These are phyloP conservation scores for Macquaria australasica DNA, from an alignment of 2,113 vertebrate genomes.

Conservation along the genomic window DNA sequence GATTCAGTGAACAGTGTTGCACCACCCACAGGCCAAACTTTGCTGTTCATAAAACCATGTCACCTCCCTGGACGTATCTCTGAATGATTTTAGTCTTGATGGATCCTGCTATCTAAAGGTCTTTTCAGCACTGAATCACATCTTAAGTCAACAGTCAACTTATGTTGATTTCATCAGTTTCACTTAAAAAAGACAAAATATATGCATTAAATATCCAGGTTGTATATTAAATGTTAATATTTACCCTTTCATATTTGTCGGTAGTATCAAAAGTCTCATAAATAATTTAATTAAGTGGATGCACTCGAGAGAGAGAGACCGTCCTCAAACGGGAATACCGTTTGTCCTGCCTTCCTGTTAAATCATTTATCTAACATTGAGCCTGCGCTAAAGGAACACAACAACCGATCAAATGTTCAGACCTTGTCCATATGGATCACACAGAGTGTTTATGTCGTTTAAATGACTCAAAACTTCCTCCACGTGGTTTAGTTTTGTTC, in stretches of 20 bases:
- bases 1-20: background rate
- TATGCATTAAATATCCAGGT: background rate
- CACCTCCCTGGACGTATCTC: background rate
- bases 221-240: slow-evolving; percentile 48
- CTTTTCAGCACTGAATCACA: background rate
- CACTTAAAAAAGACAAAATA: background rate
- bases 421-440: background rate
- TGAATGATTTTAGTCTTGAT: background rate
- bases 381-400: background rate
- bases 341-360: slow-evolving; percentile 15
- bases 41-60: background rate
- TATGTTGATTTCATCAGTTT: background rate
- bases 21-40: background rate
- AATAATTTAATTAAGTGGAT: slow-evolving; percentile 51
- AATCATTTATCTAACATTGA: slow-evolving; percentile 45
- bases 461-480: slow-evolving; percentile 22
- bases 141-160: background rate
- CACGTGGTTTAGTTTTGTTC: slow-evolving; percentile 18
- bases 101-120: background rate
- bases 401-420: background rate
- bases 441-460: background rate
- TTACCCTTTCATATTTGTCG: slow-evolving; percentile 13
- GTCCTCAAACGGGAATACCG: slow-evolving; percentile 31
- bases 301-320: background rate
- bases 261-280: slow-evolving; percentile 28